Evolutionary conservation across 2,113 vertebrate species (phyloP), one percentile per base, ranked within the genome.

Genomic region (Etheostoma cragini): DNA sequence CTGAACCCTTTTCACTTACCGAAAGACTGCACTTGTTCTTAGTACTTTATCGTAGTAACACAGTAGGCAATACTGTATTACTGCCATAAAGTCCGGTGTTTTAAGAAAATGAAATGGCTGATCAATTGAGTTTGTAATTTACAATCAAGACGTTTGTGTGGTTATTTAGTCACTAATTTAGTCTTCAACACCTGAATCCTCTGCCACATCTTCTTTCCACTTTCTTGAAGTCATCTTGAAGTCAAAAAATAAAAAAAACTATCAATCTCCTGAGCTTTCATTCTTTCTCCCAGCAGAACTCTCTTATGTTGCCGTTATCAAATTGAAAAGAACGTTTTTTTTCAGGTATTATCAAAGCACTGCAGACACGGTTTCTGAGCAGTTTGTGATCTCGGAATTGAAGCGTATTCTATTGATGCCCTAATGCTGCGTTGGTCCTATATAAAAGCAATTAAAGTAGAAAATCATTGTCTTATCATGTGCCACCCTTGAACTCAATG

Each of bases 291-390:
- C 19, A 35, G 17, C 68, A 73, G 52, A 72, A 6, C 47, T 77
- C 46, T 54, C 24, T 53, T 15, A 49, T 13, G 26, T 60, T 8
- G 16, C 15, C 1, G 0, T 80, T 75, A 83, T 87, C 73, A 78
- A 69, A 89, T 75, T 50, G 46, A 16, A 8, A 8, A 56, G 57
- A 67, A 84, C 72, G 74, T 64, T n/a, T 60, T 30, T 26, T 80
- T 82, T 65, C n/a, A 30, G 56, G 15, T 77, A 26, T 62, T 64
- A 68, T 68, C 78, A 75, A 75, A 83, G 45, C 45, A 10, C 26
- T 5, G 6, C 53, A 80, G 69, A 22, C 50, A 71, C 68, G 70
- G 33, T 21, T 67, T 58, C 64, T 53, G 63, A 21, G 35, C 77
- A 62, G 35, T 73, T 76, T 71, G 61, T 75, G 24, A 80, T 64